A percentile compares a stretch with the other conserved stretches of the same genome.
These are phyloP conservation scores for Acanthopagrus latus DNA, from an alignment of 2,797 vertebrate species.

Conservation along the genomic window DNA sequence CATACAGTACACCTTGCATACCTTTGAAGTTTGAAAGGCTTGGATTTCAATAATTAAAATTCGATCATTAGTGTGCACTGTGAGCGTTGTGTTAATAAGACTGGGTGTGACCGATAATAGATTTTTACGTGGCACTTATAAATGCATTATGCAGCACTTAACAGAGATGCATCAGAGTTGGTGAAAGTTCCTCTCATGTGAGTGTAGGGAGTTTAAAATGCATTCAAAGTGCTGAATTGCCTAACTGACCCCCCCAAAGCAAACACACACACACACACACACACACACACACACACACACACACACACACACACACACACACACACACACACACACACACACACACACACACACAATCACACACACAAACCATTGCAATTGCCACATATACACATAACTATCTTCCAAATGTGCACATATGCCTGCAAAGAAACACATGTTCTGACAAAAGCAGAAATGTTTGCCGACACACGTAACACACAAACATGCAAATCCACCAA, in stretches of 20 bases:
- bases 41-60: constrained; percentile 57
- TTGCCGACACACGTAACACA: constrained; percentile 30
- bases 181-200: constrained; percentile 38
- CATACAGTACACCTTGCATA: constrained; percentile 33
- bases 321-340: constrained; percentile 4
- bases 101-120: constrained; percentile 51
- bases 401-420: constrained; percentile 16
- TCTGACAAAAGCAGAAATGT: constrained; percentile 30
- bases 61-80: constrained; percentile 37
- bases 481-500: constrained; percentile 54
- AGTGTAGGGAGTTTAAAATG: constrained; percentile 25
- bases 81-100: constrained; percentile 54
- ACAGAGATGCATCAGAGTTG: constrained; percentile 40
- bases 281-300: neutral
- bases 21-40: constrained; percentile 49
- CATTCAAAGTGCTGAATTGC: constrained; percentile 34
- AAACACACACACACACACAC: neutral
- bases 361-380: neutral
- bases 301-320: neutral
- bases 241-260: neutral
- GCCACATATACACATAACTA: neutral
- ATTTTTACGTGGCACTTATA: constrained; percentile 54
- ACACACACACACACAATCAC: neutral
- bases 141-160: constrained; percentile 62
- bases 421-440: constrained; percentile 10